These are phyloP conservation scores for Ophiodon elongatus DNA, from an alignment of 2,113 vertebrate species.

Conservation along the genomic window DNA sequence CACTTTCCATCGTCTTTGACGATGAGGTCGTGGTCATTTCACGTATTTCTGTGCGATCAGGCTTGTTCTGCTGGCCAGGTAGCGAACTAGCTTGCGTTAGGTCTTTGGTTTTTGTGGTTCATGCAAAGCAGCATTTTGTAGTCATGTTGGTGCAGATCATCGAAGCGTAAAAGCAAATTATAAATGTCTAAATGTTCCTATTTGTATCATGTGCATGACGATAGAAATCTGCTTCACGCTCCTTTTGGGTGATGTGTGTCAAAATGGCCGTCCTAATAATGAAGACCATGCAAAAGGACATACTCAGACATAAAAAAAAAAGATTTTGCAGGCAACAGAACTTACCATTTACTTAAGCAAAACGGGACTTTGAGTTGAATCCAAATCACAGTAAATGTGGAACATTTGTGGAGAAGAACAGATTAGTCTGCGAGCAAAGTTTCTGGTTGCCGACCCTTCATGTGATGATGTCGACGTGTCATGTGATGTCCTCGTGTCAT, in stretches of 20 bases:
- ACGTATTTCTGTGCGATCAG: too few relatives aligned
- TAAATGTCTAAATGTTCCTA: neutral
- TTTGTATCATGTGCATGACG: slow-evolving; percentile 3
- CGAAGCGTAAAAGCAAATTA: neutral
- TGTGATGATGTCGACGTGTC: too few relatives aligned
- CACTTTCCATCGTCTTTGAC: too few relatives aligned
- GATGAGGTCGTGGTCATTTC: too few relatives aligned
- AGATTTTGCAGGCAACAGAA: neutral
- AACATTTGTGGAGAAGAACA: slow-evolving; percentile 34
- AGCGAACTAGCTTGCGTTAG: neutral
- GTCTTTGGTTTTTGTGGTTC: neutral
- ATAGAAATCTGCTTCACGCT: neutral
- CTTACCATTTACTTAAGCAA: slow-evolving; percentile 4
- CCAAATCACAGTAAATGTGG: slow-evolving; percentile 11
- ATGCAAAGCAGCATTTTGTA: neutral
- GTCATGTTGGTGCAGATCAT: neutral
- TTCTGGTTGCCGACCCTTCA: slow-evolving; percentile 27
- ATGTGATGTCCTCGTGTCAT: slow-evolving; percentile 47
- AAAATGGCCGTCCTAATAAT: neutral
- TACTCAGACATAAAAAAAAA: neutral
- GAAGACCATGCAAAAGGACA: slow-evolving; percentile 9
- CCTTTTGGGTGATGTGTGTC: neutral
- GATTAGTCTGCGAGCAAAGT: slow-evolving; percentile 19
- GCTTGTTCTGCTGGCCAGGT: too few relatives aligned
- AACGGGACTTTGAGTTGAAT: slow-evolving; percentile 3